Conservation (phyloP, 1,140 invertebrate genomes). For the Leguminivora glycinivorella region DNA sequence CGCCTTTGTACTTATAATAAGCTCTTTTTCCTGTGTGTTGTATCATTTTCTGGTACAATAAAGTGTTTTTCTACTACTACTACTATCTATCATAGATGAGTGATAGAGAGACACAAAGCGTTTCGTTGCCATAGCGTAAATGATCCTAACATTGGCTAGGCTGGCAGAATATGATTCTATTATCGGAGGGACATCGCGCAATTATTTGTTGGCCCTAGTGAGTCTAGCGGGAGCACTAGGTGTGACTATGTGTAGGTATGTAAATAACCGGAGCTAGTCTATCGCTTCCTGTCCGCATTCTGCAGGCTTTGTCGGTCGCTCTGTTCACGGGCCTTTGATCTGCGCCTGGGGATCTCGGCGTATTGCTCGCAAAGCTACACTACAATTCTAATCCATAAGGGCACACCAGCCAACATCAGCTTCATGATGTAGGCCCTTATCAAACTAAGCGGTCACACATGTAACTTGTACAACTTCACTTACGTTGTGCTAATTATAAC, state of each 20-base stretch:
- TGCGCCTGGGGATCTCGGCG: neutral
- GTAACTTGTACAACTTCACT: conserved; percentile 4
- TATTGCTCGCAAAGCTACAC: neutral
- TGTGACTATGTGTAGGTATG: neutral
- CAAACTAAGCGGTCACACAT: neutral
- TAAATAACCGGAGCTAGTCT: neutral
- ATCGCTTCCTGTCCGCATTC: conserved; percentile 5
- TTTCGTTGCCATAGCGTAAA: too few species aligned
- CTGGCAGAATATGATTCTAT: too few species aligned
- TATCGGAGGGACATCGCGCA: too few species aligned
- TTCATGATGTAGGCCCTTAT: neutral
- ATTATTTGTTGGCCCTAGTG: too few species aligned
- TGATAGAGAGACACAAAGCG: too few species aligned
- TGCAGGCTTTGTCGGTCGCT: neutral
- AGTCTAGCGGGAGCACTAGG: too few species aligned
- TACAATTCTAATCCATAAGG: neutral
- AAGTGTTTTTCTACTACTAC: too few species aligned
- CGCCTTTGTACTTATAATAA: too few species aligned
- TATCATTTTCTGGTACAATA: too few species aligned
- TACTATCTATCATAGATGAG: too few species aligned
- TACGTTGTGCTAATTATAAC: conserved; percentile 6
- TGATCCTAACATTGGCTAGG: too few species aligned
- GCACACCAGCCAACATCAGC: neutral
- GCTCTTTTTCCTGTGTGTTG: too few species aligned
- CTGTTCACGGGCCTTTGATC: conserved; percentile 5